Percentiles rank a stretch among this genome's conserved stretches.
phyloP scores from a whole-genome alignment of 2,113 vertebrate genomes.

The Enhydra lutris region DNA sequence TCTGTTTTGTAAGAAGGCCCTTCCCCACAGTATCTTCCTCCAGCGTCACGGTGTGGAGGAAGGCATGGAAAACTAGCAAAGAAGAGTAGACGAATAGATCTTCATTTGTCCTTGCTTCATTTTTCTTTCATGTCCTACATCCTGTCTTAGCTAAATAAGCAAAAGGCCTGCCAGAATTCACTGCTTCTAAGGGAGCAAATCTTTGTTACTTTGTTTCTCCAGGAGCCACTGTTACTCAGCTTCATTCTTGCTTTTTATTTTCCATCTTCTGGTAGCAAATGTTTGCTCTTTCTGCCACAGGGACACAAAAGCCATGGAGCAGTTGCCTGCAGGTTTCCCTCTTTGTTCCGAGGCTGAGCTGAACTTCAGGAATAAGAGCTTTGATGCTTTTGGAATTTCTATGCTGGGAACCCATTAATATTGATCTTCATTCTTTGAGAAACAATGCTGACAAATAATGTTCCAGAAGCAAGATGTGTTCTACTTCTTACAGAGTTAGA shows the following conservation, averaged over 20 bases:
- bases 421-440: not conserved
- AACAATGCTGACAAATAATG: not conserved
- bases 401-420: not conserved
- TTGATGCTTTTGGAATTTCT: not conserved
- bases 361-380: not conserved
- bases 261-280: not conserved
- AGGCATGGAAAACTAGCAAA: not conserved
- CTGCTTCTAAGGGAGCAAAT: not conserved
- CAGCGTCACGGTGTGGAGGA: not conserved
- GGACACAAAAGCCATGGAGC: not conserved
- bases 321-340: not conserved
- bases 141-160: not conserved
- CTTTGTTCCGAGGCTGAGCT: not conserved
- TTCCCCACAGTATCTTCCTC: not conserved
- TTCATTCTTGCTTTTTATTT: not conserved
- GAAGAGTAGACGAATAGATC: not conserved
- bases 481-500: slow-evolving; percentile 9
- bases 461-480: not conserved
- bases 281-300: not conserved
- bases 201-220: not conserved
- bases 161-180: not conserved
- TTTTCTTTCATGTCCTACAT: not conserved
- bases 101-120: not conserved
- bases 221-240: not conserved
- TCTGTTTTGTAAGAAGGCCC: not conserved